Base-by-base conservation (phyloP, 2,888 invertebrate species). In the Cristatella mucedo region DNA sequence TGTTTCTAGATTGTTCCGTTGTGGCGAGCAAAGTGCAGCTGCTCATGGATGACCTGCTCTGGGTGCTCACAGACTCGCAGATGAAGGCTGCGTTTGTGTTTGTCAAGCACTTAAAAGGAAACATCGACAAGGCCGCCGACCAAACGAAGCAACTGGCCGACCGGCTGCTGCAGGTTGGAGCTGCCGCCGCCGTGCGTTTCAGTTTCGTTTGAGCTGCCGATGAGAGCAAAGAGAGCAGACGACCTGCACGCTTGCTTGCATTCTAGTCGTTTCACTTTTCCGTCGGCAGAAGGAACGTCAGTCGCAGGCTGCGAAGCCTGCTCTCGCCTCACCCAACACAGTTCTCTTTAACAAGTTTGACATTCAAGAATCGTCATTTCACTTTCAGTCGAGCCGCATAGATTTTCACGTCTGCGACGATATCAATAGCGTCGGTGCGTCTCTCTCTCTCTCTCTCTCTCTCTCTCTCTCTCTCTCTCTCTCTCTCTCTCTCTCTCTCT, bases 371-470 rank as follows among this genome's bases (percentile, higher is more conserved):
- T 95, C 97, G 0, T 95, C 93, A 0, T 91, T 93, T 71, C 97
- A 97, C 66, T 77, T 97, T 60, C 75, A 67, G 48, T 63, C 66
- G 11, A 84, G 86, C 46, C 75, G 85, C 55, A 83, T 97, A 54
- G 91, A 95, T 68, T 71, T 97, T 44, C 95, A 95, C 67, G 73
- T 97, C 24, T 91, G 89, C 60, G 95, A 97, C 63, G 97, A 97
- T 49, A 59, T 57, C 21, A 48, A 36, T 22, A 29, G 36, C n/a
- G n/a, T n/a, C n/a, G n/a, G n/a, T n/a, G n/a, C n/a, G n/a, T n/a
- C n/a, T n/a, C n/a, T n/a, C n/a, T n/a, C n/a, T n/a, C n/a, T n/a
- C n/a, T n/a, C n/a, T n/a, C n/a, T n/a, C 3, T 21, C 37, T 13
- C 19, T 15, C 37, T n/a, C 5, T 11, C 5, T 26, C 37, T 20